Conservation (phyloP, 1,140 invertebrate genomes). For the Drosophila willistoni region DNA sequence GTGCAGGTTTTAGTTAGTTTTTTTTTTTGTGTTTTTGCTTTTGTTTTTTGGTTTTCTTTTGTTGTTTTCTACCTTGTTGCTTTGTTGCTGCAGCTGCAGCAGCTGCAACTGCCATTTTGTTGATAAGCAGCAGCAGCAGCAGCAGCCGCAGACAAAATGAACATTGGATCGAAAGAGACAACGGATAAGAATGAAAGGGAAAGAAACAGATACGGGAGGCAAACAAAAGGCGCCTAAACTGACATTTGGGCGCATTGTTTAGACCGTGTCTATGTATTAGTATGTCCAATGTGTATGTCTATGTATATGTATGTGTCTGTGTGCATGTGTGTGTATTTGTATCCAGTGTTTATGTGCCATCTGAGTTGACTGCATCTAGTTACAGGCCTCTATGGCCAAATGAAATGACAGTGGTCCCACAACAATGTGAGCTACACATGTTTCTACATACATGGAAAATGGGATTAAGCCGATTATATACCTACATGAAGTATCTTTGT, state of each 20-base stretch:
- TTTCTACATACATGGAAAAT: too few species aligned
- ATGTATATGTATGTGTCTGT: constrained; percentile 35
- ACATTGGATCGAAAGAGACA: background rate
- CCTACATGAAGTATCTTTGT: too few species aligned
- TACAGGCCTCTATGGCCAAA: constrained; percentile 29
- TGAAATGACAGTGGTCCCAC: background rate
- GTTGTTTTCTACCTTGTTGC: constrained; percentile 3
- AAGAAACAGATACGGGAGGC: background rate
- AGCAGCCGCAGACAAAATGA: constrained; percentile 23
- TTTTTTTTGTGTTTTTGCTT: constrained; percentile 6
- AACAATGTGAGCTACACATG: too few species aligned
- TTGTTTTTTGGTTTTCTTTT: background rate
- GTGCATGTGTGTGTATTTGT: constrained; percentile 37
- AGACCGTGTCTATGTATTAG: constrained; percentile 58
- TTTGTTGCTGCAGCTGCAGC: constrained; percentile 31
- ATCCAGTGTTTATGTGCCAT: constrained; percentile 47
- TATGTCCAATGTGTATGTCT: constrained; percentile 7
- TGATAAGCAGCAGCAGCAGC: constrained; percentile 60
- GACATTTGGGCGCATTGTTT: constrained; percentile 71
- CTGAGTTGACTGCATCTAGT: constrained; percentile 65
- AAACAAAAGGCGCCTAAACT: constrained; percentile 65
- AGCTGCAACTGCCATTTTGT: constrained; percentile 61
- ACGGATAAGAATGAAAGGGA: background rate
- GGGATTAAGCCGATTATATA: too few species aligned
- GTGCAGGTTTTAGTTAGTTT: constrained; percentile 26